Conservation (phyloP, 2,888 invertebrate genomes). For the Calliopum simillimum region DNA sequence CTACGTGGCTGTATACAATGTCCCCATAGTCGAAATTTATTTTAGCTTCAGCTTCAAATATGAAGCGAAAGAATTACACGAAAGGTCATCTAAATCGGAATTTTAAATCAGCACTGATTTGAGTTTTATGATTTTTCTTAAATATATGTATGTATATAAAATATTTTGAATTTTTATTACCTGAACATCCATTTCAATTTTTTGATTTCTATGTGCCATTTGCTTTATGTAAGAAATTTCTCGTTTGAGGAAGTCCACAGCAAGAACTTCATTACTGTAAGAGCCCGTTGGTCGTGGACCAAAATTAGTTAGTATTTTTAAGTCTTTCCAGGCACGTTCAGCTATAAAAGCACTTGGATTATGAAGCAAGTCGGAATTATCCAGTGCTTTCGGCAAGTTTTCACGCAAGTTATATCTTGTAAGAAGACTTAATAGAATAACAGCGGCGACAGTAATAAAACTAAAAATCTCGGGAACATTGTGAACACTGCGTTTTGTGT, state of each 20-base stretch:
- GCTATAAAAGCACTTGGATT: constrained; percentile 70
- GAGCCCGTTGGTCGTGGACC: constrained; percentile 79
- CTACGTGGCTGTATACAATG: too few species aligned
- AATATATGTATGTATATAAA: too few species aligned
- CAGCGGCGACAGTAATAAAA: constrained; percentile 44
- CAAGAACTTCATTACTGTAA: constrained; percentile 82
- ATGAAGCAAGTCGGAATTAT: constrained; percentile 51
- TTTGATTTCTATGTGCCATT: constrained; percentile 70
- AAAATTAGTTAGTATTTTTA: constrained; percentile 73
- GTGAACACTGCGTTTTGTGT: constrained; percentile 56
- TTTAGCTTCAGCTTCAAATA: too few species aligned
- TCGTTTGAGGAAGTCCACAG: constrained; percentile 72
- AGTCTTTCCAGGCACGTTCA: constrained; percentile 74
- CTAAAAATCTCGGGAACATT: constrained; percentile 55
- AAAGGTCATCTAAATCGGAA: too few species aligned
- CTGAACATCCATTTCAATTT: constrained; percentile 77
- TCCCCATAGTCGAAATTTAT: too few species aligned
- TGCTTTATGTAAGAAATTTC: constrained; percentile 70
- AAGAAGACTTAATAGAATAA: constrained; percentile 49
- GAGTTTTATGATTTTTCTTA: not conserved
- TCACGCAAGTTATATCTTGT: constrained; percentile 53
- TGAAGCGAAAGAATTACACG: too few species aligned
- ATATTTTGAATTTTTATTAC: constrained; percentile 50
- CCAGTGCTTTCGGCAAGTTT: constrained; percentile 52
- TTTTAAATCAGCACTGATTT: constrained; percentile 49